These are phyloP conservation scores for Hipparchia semele DNA, from an alignment of 2,888 invertebrate genomes.

Conservation along the genomic window DNA sequence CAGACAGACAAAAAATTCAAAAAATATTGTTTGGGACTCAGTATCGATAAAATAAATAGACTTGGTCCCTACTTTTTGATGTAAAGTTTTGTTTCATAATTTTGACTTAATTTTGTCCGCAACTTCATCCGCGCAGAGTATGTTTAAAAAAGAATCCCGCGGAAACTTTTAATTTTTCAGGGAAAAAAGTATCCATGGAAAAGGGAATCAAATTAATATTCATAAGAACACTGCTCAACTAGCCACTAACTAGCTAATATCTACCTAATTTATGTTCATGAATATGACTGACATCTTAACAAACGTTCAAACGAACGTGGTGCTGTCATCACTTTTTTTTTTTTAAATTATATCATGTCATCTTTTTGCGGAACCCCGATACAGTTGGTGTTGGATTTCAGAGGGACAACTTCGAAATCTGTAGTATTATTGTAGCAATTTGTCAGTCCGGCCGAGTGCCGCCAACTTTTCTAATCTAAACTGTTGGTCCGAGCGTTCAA, in stretches of 20 bases:
- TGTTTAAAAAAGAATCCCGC: too few relatives aligned
- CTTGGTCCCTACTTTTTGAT: too few relatives aligned
- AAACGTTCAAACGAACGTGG: too few relatives aligned
- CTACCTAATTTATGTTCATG: background rate
- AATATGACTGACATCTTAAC: background rate
- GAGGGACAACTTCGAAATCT: constrained; percentile 62
- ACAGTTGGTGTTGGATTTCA: constrained; percentile 60
- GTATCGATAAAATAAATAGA: too few relatives aligned
- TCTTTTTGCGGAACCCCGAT: constrained; percentile 35
- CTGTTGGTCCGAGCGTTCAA: constrained; percentile 65
- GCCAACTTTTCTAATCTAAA: constrained; percentile 81
- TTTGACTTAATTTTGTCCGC: too few relatives aligned
- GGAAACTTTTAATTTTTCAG: too few relatives aligned
- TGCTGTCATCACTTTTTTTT: too few relatives aligned
- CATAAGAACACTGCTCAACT: too few relatives aligned
- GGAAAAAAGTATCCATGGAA: background rate
- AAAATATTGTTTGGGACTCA: too few relatives aligned
- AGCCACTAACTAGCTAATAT: background rate
- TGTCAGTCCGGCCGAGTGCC: constrained; percentile 60
- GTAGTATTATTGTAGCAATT: constrained; percentile 80
- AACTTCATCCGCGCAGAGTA: too few relatives aligned
- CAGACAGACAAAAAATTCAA: too few relatives aligned
- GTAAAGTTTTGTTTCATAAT: too few relatives aligned
- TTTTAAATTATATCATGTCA: background rate
- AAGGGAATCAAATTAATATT: background rate